These are phyloP conservation scores for Psilopogon haemacephalus DNA, from an alignment of 2,113 vertebrate genomes.

Conservation along the genomic window DNA sequence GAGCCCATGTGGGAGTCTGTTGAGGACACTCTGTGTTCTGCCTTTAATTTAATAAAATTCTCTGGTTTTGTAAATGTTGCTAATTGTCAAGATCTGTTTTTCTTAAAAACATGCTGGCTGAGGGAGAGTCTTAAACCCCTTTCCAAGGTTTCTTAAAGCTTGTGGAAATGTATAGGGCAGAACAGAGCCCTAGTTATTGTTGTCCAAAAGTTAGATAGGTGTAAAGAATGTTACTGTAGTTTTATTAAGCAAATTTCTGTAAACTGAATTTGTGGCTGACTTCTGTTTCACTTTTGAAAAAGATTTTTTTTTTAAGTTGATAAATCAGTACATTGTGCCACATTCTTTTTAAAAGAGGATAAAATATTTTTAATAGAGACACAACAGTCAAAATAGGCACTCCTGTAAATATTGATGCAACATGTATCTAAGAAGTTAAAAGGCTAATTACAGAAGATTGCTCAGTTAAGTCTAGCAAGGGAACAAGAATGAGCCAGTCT, in stretches of 20 bases:
- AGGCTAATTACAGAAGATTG: neutral
- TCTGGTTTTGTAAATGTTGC: neutral
- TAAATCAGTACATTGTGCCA: neutral
- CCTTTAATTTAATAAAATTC: neutral
- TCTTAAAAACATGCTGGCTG: neutral
- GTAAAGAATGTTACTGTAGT: neutral
- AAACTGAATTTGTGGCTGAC: neutral
- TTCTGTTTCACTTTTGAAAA: neutral
- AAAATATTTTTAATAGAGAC: neutral
- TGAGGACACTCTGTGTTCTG: neutral
- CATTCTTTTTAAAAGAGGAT: neutral
- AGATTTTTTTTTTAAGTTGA: neutral
- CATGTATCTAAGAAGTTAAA: neutral
- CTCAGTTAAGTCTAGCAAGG: neutral
- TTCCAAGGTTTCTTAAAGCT: neutral
- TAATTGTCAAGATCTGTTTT: neutral
- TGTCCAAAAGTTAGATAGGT: neutral
- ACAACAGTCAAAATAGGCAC: neutral
- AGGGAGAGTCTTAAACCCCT: neutral
- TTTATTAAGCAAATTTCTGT: neutral
- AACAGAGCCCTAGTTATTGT: neutral
- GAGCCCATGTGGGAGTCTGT: neutral
- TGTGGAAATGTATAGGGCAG: neutral
- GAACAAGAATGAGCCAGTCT: neutral
- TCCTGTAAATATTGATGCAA: neutral